A percentile compares a stretch with the other conserved stretches of the same genome.
These are phyloP conservation scores for Pseudomyrmex dendroicus DNA, from an alignment of 1,140 invertebrate genomes.

Conservation along the genomic window DNA sequence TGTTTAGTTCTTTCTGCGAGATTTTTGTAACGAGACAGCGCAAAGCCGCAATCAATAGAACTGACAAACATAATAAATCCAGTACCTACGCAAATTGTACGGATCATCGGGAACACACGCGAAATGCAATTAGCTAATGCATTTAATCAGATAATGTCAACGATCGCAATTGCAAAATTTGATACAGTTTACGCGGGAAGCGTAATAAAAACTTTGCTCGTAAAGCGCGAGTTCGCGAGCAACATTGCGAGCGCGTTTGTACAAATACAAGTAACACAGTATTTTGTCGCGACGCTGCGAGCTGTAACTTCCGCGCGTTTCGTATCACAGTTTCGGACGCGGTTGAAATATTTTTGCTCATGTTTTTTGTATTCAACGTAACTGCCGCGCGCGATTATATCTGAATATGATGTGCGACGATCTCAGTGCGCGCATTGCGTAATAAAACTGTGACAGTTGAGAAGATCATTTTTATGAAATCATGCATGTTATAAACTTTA, in stretches of 20 bases:
- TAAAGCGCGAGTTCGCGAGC: constrained; percentile 31
- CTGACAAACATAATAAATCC: constrained; percentile 1
- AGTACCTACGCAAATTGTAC: background rate
- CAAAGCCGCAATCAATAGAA: background rate
- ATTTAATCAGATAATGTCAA: background rate
- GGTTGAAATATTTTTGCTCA: constrained; percentile 43
- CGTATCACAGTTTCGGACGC: constrained; percentile 15
- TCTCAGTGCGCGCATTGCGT: background rate
- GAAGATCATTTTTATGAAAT: constrained; percentile 8
- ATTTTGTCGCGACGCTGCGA: constrained; percentile 32
- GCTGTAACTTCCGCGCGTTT: constrained; percentile 26
- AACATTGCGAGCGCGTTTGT: constrained; percentile 16
- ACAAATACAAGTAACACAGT: constrained; percentile 38
- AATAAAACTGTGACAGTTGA: constrained; percentile 3
- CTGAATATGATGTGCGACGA: constrained; percentile 40
- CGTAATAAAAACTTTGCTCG: constrained; percentile 43
- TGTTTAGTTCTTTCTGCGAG: background rate
- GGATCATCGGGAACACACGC: background rate
- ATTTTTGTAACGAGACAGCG: background rate
- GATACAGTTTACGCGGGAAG: background rate
- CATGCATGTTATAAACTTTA: background rate
- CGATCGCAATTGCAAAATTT: constrained; percentile 8
- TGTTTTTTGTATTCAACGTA: constrained; percentile 44
- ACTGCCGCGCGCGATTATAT: constrained; percentile 42
- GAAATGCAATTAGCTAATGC: background rate